Evolutionary conservation across 2,797 vertebrate genomes (phyloP), one percentile per base, ranked within the genome.

Genomic region (Hydrolagus colliei): DNA sequence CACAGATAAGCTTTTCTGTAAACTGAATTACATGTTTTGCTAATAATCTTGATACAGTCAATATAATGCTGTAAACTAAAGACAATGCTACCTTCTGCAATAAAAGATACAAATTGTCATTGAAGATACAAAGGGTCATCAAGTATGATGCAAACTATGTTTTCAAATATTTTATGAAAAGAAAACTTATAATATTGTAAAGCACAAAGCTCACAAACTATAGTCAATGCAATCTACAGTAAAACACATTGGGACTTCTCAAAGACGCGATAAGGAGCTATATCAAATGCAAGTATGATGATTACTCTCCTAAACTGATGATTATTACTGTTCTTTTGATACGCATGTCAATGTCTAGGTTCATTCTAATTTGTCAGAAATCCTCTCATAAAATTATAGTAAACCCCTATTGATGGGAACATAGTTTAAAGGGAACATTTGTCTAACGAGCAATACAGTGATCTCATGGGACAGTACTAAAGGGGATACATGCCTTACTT

Each of bases 1-100:
- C 10, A 7, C 71, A 41, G 65, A 35, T 84, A 68, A 52, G 65
- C 18, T 41, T 52, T 82, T 84, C 32, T 35, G 18, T 84, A 41
- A 84, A 84, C n/a, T 68, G 52, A 84, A 71, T 41, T 41, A 16
- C 32, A 84, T 63, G 71, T 84, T 41, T 71, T 84, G 67, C 32
- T 71, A 71, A 71, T 67, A 71, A 20, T 84, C 32, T 84, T 52
- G 79, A 63, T 71, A 20, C n/a, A 84, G 71, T 52, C 35, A 71
- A 84, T 84, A 63, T 32, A 35, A 20, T 20, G 16, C 79, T 82
- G 67, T 41, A 35, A 52, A 52, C 41, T 52, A 52, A 6, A 52
- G 6, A 27, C 18, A 67, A 68, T 41, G 63, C 63, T 65, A 82
- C 41, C 22, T 35, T 68, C 63, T 82, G 9, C 41, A 16, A 22